phyloP scores from a whole-genome alignment of 30 jellyfish, hydroid and myxozoan genomes.

The Pseudorhiza aurosa region DNA sequence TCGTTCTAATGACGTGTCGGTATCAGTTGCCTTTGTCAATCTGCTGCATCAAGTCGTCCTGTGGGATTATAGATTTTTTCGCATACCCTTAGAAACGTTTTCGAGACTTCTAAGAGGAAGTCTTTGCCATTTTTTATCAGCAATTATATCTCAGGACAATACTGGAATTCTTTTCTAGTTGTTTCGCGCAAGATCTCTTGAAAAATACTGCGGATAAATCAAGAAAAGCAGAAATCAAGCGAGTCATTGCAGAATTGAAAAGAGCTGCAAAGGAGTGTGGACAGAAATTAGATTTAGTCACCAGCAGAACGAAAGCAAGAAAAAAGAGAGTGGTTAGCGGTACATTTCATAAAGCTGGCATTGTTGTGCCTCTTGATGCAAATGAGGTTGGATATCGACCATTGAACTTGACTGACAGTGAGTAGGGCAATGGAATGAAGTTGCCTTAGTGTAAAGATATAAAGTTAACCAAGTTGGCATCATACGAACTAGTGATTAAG shows the following conservation, averaged over 20 bases:
- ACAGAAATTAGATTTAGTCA: slow-evolving; percentile 8
- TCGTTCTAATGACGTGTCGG: no score
- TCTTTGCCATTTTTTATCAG: no score
- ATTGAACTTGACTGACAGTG: slow-evolving; percentile 78
- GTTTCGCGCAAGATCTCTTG: slow-evolving; percentile 31
- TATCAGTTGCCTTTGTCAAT: no score
- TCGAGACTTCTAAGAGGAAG: no score
- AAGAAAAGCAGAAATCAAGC: slow-evolving; percentile 17
- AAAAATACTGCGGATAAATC: slow-evolving; percentile 35
- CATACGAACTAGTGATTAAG: no score
- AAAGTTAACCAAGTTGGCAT: no score
- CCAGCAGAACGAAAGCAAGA: slow-evolving; percentile 59
- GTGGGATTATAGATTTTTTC: no score
- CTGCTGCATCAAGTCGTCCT: no score
- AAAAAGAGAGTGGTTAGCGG: slow-evolving; percentile 53
- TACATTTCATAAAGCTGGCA: slow-evolving; percentile 80
- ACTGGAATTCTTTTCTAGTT: slow-evolving; percentile 16
- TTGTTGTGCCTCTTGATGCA: slow-evolving; percentile 82
- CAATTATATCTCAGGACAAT: no score
- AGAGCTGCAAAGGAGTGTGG: slow-evolving; percentile 20
- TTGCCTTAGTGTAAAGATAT: no score
- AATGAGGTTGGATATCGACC: slow-evolving; percentile 92
- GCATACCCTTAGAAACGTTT: no score
- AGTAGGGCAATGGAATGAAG: no score
- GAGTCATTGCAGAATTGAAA: slow-evolving; percentile 10